Base-by-base conservation (phyloP, 2,888 invertebrate genomes). In the Aethes cnicana region DNA sequence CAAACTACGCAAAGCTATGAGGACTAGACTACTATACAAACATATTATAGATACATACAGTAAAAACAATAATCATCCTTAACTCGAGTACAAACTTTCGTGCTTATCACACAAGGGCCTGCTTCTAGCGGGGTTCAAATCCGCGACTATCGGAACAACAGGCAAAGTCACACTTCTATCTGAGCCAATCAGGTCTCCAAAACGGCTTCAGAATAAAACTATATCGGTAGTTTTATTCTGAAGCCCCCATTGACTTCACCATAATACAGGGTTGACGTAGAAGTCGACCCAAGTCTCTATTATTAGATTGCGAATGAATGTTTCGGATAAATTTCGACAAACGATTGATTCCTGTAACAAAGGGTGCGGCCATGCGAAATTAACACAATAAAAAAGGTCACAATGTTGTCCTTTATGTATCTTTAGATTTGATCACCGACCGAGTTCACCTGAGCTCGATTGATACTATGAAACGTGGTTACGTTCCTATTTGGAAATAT, bases 311-410 rank as follows among this genome's bases (percentile, higher is more conserved):
- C 54, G 69, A 72, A 77, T 74, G 68, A 76, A 77, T 72, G 72
- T 76, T 66, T 76, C 75, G 72, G 71, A 79, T 79, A 81, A 81
- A 83, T 74, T 79, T 70, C 64, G 72, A 73, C 78, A 81, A 81
- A 77, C 82, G 77, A 77, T 81, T 77, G 75, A 76, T 72, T 82
- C 63, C 68, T 74, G 67, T 70, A 69, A 80, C 79, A 84, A 81
- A 83, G 64, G 74, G 74, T 59, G 72, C 73, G 67, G 48, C 71
- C 73, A 76, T 75, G 72, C 70, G 74, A 79, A 75, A 79, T 81
- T 81, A 83, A 84, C 82, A 79, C 69, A 78, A 82, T 82, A 78
- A 76, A 68, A 76, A 74, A 77, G 78, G 78, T 77, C 74, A 66
- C 59, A 66, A 68, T 62, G 70, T 69, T 72, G 69, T 66, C 68